phyloP scores from a whole-genome alignment of 2,797 vertebrate genomes.

The Cetoscarus ocellatus region DNA sequence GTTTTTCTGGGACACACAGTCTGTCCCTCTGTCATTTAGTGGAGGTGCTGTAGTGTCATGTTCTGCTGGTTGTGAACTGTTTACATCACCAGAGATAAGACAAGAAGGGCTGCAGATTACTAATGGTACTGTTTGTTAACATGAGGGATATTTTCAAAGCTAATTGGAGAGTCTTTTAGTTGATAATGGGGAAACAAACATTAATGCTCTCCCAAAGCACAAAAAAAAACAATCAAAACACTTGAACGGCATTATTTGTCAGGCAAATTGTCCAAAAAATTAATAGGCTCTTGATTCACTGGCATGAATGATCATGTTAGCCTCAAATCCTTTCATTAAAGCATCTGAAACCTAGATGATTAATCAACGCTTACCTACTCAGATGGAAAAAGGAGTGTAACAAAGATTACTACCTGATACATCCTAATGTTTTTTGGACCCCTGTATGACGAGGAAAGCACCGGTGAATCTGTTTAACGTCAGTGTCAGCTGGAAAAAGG shows the following conservation, averaged over 20 bases:
- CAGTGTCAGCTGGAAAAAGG: no score
- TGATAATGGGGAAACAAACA: no score
- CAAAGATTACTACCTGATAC: no score
- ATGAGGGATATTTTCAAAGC: background rate
- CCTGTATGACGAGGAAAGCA: no score
- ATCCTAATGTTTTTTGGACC: no score
- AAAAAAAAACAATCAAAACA: no score
- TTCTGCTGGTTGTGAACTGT: background rate
- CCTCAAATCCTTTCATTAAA: background rate
- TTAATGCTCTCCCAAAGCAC: no score
- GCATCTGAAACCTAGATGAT: background rate
- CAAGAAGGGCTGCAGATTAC: background rate
- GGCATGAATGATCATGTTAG: background rate
- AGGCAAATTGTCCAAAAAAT: no score
- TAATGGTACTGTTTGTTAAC: background rate
- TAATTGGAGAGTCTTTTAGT: background rate
- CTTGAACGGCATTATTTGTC: no score
- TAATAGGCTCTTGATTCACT: background rate
- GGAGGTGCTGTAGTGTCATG: constrained; percentile 1
- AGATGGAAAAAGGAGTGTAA: no score
- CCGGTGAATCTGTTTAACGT: no score
- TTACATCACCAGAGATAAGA: background rate
- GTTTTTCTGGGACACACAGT: constrained; percentile 26
- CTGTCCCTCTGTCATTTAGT: constrained; percentile 14
- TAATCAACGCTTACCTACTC: no score